These are phyloP conservation scores for Malurus alboscapulatus DNA, from an alignment of 2,113 vertebrate species.

Conservation along the genomic window DNA sequence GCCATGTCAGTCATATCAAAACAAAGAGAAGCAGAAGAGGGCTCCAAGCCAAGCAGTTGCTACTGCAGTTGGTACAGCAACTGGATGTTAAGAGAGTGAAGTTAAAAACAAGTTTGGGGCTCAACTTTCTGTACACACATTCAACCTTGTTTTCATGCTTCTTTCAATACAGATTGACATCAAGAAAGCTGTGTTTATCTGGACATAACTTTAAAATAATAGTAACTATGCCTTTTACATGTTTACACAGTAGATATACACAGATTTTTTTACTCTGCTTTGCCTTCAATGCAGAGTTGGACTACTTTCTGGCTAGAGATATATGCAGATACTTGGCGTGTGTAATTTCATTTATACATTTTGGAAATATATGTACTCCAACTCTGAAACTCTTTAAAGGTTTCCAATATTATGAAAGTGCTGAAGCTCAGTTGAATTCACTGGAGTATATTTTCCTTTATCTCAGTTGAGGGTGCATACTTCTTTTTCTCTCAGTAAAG, in stretches of 20 bases:
- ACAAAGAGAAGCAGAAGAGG: background rate
- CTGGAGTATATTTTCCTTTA: background rate
- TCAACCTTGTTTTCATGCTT: background rate
- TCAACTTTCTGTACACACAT: background rate
- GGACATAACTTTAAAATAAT: background rate
- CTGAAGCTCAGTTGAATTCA: background rate
- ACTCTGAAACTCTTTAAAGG: background rate
- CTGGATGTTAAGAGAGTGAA: constrained; percentile 16
- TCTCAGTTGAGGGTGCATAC: background rate
- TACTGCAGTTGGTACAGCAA: constrained; percentile 66
- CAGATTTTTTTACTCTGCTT: background rate
- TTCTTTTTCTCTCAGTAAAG: background rate
- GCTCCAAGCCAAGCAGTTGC: constrained; percentile 58
- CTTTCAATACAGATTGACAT: background rate
- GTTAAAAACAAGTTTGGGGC: background rate
- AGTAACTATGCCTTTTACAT: background rate
- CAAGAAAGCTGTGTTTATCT: background rate
- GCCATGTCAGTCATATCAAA: constrained; percentile 6
- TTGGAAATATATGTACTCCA: background rate
- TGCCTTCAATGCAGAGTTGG: background rate
- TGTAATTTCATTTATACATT: background rate
- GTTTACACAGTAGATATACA: background rate
- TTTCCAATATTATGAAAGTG: background rate
- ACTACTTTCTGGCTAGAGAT: background rate
- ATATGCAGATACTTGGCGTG: background rate